Percentiles rank a stretch among this genome's conserved stretches.
phyloP scores from a whole-genome alignment of 2,797 vertebrate species.

The Eutrigla gurnardus region DNA sequence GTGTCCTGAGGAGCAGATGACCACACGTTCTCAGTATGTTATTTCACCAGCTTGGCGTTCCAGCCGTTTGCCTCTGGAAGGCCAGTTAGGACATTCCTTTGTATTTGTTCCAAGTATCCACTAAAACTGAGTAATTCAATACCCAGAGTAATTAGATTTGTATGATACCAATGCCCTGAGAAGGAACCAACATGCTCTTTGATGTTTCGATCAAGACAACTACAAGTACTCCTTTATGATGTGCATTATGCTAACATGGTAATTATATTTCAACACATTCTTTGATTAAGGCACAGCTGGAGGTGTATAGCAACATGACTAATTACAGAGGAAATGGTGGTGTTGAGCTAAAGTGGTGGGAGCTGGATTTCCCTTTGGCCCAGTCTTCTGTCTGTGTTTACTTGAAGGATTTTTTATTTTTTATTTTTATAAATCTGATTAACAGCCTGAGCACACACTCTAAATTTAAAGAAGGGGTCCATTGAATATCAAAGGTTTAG shows the following conservation, averaged over 20 bases:
- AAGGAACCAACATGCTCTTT: slow-evolving; percentile 77
- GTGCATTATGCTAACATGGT: slow-evolving; percentile 78
- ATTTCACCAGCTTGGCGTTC: slow-evolving; percentile 33
- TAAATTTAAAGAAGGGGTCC: neutral
- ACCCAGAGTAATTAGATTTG: slow-evolving; percentile 76
- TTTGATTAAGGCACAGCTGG: slow-evolving; percentile 81
- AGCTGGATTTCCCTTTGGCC: slow-evolving; percentile 61
- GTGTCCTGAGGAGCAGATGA: slow-evolving; percentile 28
- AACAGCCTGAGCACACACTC: slow-evolving; percentile 18
- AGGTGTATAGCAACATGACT: slow-evolving; percentile 71
- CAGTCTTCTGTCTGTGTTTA: slow-evolving; percentile 54
- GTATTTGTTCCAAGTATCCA: slow-evolving; percentile 70
- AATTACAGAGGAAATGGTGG: slow-evolving; percentile 73
- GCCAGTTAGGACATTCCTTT: slow-evolving; percentile 58
- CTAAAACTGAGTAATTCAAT: slow-evolving; percentile 76
- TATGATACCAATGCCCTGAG: slow-evolving; percentile 71
- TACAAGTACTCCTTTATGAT: slow-evolving; percentile 75
- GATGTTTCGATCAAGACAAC: slow-evolving; percentile 78
- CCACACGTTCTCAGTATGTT: slow-evolving; percentile 44
- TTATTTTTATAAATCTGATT: slow-evolving; percentile 25
- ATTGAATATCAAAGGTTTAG: slow-evolving; percentile 5
- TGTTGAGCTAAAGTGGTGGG: slow-evolving; percentile 54
- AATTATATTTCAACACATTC: slow-evolving; percentile 81
- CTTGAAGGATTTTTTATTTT: slow-evolving; percentile 27
- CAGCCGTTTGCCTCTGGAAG: slow-evolving; percentile 38